Percentiles rank a stretch among this genome's conserved stretches.
phyloP scores from a whole-genome alignment of 2,113 vertebrate genomes.

The Rhabdornis inornatus region DNA sequence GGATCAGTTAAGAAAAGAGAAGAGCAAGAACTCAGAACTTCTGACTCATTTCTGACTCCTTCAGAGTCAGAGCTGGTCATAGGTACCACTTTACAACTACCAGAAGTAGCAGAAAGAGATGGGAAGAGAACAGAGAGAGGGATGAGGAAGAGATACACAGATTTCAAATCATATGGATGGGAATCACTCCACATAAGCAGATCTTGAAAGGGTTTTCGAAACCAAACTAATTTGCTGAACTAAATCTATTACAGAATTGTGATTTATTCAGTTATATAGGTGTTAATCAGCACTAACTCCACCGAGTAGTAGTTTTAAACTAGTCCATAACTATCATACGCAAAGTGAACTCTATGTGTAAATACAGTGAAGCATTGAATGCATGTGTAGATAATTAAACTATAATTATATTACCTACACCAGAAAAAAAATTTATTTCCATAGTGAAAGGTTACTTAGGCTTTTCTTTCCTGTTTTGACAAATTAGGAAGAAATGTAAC shows the following conservation, averaged over 20 bases:
- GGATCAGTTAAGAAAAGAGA: not conserved
- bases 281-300: not conserved
- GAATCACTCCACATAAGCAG: not conserved
- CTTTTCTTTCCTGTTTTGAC: slow-evolving; percentile 24
- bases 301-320: not conserved
- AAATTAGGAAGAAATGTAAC: not conserved
- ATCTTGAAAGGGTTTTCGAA: not conserved
- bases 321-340: not conserved
- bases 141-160: not conserved
- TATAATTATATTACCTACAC: slow-evolving; percentile 1
- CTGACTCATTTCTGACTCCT: not conserved
- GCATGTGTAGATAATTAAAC: not conserved
- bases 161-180: not conserved
- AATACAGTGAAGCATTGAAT: not conserved
- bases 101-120: not conserved
- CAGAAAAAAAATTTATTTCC: not conserved
- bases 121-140: too few species aligned
- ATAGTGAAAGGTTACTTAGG: slow-evolving; percentile 4
- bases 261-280: not conserved
- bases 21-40: not conserved
- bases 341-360: not conserved
- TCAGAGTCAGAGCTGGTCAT: not conserved
- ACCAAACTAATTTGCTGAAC: not conserved
- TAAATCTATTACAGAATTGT: not conserved
- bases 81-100: not conserved